Evolutionary conservation across 2,888 invertebrate genomes (phyloP).

Genomic region (Campopleginae sp.): DNA sequence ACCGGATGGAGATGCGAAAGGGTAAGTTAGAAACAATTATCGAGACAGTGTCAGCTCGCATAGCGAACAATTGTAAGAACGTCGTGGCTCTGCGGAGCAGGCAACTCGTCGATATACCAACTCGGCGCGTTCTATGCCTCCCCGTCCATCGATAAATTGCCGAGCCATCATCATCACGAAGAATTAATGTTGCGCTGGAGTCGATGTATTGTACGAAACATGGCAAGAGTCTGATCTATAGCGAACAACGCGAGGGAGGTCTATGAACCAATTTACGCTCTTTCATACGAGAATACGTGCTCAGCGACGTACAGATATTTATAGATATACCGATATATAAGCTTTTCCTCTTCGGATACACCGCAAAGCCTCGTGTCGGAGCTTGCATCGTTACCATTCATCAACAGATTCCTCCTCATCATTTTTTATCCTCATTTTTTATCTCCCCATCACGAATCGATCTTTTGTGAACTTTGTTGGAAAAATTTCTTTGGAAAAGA

Average conservation of each 20-base stretch:
- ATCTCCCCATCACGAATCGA: not conserved
- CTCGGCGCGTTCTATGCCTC: constrained; percentile 5
- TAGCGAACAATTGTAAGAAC: constrained; percentile 4
- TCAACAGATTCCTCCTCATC: not conserved
- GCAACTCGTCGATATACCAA: not conserved
- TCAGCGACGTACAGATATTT: constrained; percentile 7
- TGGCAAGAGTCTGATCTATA: not conserved
- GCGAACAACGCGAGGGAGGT: constrained; percentile 46
- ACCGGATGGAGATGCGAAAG: not conserved
- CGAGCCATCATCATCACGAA: constrained; percentile 54
- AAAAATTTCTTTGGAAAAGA: too few species aligned
- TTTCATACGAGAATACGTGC: constrained; percentile 35
- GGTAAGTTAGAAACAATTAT: not conserved
- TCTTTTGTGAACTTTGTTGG: not conserved
- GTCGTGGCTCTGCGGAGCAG: not conserved
- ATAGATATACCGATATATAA: not conserved
- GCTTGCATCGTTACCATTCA: not conserved
- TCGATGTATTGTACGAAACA: constrained; percentile 25
- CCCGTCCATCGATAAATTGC: constrained; percentile 45
- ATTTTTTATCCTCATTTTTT: not conserved
- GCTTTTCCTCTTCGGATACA: constrained; percentile 3
- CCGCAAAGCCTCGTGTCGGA: not conserved
- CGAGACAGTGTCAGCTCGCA: not conserved
- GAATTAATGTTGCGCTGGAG: constrained; percentile 61
- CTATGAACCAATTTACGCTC: constrained; percentile 64